phyloP scores from a whole-genome alignment of 2,797 vertebrate species.

The Valencia hispanica region DNA sequence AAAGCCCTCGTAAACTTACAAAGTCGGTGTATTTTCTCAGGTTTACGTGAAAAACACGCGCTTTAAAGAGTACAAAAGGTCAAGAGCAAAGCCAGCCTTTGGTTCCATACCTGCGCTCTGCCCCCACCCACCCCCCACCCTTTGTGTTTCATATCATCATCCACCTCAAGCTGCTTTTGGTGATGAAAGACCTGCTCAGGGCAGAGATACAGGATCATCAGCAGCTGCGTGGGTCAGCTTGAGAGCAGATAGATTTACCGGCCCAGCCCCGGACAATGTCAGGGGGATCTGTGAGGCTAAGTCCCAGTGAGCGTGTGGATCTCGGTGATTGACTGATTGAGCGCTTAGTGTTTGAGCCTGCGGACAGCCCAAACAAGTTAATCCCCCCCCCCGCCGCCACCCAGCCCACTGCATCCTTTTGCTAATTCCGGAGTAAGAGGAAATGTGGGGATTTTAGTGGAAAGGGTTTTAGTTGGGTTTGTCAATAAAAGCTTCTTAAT shows the following conservation, averaged over 20 bases:
- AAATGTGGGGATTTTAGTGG: conserved; percentile 49
- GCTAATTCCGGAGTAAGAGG: conserved; percentile 49
- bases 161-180: conserved; percentile 50
- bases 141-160: conserved; percentile 45
- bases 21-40: background rate
- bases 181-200: conserved; percentile 49
- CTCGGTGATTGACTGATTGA: conserved; percentile 79
- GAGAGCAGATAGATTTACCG: conserved; percentile 53
- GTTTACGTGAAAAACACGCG: background rate
- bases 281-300: conserved; percentile 69
- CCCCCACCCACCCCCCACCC: too few species aligned
- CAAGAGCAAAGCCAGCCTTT: conserved; percentile 33
- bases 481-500: conserved; percentile 78
- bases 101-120: conserved; percentile 32
- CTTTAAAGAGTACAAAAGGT: background rate
- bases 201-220: conserved; percentile 56
- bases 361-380: conserved; percentile 79
- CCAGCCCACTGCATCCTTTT: conserved; percentile 36
- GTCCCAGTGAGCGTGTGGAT: conserved; percentile 70
- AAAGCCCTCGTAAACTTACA: background rate
- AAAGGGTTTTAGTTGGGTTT: conserved; percentile 68
- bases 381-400: conserved; percentile 65
- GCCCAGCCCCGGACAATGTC: conserved; percentile 67
- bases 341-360: conserved; percentile 75
- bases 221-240: conserved; percentile 52